A percentile compares a stretch with the other conserved stretches of the same genome.
Evolutionary conservation across 2,797 vertebrate species (phyloP).

Genomic region (Sciurus vulgaris): DNA sequence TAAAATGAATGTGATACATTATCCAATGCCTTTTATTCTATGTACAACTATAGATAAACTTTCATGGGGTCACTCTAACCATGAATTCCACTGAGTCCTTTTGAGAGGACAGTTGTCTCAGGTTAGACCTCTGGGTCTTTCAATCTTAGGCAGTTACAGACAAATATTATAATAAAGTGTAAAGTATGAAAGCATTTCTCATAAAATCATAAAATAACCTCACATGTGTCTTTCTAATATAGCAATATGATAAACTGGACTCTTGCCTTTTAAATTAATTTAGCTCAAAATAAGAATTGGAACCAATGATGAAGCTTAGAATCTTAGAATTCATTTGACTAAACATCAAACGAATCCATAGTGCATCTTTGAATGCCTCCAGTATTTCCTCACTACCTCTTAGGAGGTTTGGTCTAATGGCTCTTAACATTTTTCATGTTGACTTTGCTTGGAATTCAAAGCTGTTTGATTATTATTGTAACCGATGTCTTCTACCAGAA

Average conservation of each 20-base stretch:
- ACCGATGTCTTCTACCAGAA: background rate
- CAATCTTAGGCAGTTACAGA: background rate
- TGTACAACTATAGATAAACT: background rate
- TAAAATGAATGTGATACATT: background rate
- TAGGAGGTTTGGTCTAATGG: background rate
- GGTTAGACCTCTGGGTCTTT: background rate
- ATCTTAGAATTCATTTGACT: background rate
- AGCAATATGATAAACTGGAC: constrained; percentile 12
- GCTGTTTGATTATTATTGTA: background rate
- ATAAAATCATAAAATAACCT: background rate
- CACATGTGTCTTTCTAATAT: constrained; percentile 39
- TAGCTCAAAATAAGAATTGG: constrained; percentile 52
- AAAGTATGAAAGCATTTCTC: background rate
- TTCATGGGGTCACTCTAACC: background rate
- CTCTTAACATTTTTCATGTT: background rate
- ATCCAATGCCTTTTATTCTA: background rate
- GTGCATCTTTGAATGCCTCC: background rate
- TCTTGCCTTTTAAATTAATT: constrained; percentile 39
- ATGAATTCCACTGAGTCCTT: background rate
- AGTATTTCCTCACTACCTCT: background rate
- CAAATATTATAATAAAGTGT: background rate
- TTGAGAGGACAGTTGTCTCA: background rate
- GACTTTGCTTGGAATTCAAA: background rate
- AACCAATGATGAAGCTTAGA: background rate
- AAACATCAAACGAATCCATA: background rate